Evolutionary conservation across 2,888 invertebrate genomes (phyloP), one percentile per base, ranked within the genome.

Genomic region (Drosophila falleni): DNA sequence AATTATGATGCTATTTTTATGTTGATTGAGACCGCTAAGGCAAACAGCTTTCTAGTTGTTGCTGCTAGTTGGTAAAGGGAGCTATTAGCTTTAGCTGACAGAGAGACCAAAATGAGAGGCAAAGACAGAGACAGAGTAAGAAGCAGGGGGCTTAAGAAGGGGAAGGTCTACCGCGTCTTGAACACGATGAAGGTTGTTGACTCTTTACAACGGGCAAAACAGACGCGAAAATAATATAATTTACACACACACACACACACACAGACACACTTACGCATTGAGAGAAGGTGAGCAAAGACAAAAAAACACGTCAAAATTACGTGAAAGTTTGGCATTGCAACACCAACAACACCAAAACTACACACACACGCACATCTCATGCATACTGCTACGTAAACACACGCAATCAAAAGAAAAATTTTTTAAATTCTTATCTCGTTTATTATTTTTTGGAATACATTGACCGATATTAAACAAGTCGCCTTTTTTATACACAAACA

Each of bases 341-440:
- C 19, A 19, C 19, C 19, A 56, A 73, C 70, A 71, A 73, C 64
- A 80, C 39, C 19, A 50, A 63, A 16, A 63, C 33, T n/a, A 47
- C 16, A 37, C 42, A 54, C 31, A 55, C 53, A 54, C 69, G 44
- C 44, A 42, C 39, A 64, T 47, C 54, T 53, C 37, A 71, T 63
- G 15, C 29, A 65, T 26, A 58, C 46, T 16, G 8, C 46, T 35
- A 47, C 35, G 9, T 19, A 44, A 56, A 35, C 55, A 60, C 79
- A 78, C 79, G 81, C 90, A 89, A 89, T 81, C 87, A 72, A 88
- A 81, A 77, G 70, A 78, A 76, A 76, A 66, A 74, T 75, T 85
- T 78, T 89, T 90, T 71, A 89, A 90, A 89, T 89, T 89, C 89
- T 89, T 89, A 90, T 89, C 89, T 78, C 89, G 87, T 89, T 74